Base-by-base conservation (phyloP, 2,888 invertebrate genomes). In the Hydrotaea diabolus region DNA sequence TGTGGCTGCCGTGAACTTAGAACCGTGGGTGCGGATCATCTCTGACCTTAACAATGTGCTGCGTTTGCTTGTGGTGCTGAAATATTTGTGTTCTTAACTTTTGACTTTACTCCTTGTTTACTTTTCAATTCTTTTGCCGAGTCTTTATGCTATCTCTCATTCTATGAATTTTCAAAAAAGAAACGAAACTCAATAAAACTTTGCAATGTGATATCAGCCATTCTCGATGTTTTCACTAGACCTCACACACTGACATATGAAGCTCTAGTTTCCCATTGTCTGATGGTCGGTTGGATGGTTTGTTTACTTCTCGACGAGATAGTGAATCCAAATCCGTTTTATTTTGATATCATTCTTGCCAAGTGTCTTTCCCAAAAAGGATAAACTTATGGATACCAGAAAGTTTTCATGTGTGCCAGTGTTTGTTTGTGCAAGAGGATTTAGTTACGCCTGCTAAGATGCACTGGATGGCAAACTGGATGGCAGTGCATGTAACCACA, bases 241-340 rank as follows among this genome's bases (percentile, higher is more conserved):
- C 11, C n/a, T n/a, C n/a, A n/a, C n/a, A n/a, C n/a, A n/a, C n/a
- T n/a, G n/a, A n/a, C n/a, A n/a, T n/a, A n/a, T n/a, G n/a, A n/a
- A n/a, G 26, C 36, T 39, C n/a, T 39, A 7, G 39, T 39, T 36
- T 64, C 36, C 17, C 59, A 64, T 36, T 36, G 31, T 31, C 31
- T 31, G 64, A 36, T 64, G 26, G 15, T 39, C 64, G 9, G 17
- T 53, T 53, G 53, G 23, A 39, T 36, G 19, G 43, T 43, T 66
- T 66, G 66, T 66, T 66, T 64, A 39, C 39, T n/a, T 39, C 26
- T 64, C 64, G 64, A 36, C 36, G 39, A 15, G 64, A 64, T 64
- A 64, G 64, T 64, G 64, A 64, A 39, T 66, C 19, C 43, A 66
- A 64, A 66, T 66, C 66, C 39, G 66, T 66, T 21, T 43, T 66